phyloP scores from a whole-genome alignment of 1,140 invertebrate genomes.

The Antheraea mylitta region DNA sequence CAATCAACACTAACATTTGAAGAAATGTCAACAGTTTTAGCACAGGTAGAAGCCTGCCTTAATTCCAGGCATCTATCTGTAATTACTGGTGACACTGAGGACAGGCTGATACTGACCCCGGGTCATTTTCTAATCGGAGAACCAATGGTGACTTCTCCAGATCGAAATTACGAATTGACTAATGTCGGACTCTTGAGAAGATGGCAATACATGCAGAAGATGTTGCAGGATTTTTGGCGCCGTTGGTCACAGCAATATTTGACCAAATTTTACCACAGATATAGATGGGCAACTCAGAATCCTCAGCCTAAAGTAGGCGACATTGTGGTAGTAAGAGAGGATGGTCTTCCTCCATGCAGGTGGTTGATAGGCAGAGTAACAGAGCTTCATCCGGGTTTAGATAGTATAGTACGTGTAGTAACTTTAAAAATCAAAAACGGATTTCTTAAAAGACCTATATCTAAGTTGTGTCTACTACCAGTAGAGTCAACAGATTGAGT shows the following conservation, averaged over 20 bases:
- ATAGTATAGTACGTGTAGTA: constrained; percentile 36
- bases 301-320: constrained; percentile 13
- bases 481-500: neutral
- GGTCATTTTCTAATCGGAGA: constrained; percentile 21
- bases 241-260: constrained; percentile 1
- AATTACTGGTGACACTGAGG: neutral
- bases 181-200: constrained; percentile 12
- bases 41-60: constrained; percentile 48
- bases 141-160: constrained; percentile 19
- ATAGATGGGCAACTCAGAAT: neutral
- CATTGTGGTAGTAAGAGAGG: constrained; percentile 27
- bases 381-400: constrained; percentile 31
- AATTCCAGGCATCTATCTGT: constrained; percentile 31
- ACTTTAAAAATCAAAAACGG: constrained; percentile 23
- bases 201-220: constrained; percentile 3
- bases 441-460: constrained; percentile 15
- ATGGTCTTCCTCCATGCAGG: constrained; percentile 27
- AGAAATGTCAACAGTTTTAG: constrained; percentile 30
- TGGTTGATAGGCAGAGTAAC: constrained; percentile 41
- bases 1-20: constrained; percentile 1
- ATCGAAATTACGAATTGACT: constrained; percentile 36
- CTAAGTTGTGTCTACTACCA: constrained; percentile 12
- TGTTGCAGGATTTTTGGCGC: constrained; percentile 6
- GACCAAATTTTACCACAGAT: neutral
- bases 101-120: constrained; percentile 13